phyloP scores from a whole-genome alignment of 2,797 vertebrate genomes.

The Periophthalmus magnuspinnatus region DNA sequence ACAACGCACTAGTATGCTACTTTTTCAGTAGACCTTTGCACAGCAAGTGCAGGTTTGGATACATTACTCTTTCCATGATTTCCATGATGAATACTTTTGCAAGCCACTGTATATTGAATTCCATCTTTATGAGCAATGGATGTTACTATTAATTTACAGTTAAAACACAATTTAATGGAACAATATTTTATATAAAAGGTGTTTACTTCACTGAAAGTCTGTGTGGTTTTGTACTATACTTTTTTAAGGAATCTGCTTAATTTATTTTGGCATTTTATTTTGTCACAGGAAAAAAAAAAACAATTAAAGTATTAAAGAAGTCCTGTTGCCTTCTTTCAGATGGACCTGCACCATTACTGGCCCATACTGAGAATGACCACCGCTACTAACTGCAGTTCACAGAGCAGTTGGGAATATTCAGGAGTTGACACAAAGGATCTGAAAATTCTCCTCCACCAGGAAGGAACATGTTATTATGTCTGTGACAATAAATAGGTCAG shows the following conservation, averaged over 20 bases:
- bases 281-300: slow-evolving; percentile 9
- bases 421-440: slow-evolving; percentile 50
- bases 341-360: slow-evolving; percentile 50
- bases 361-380: slow-evolving; percentile 47
- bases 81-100: no score
- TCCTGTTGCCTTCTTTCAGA: slow-evolving; percentile 52
- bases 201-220: background rate
- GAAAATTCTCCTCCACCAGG: no score
- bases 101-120: no score
- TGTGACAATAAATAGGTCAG: background rate
- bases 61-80: no score
- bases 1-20: background rate
- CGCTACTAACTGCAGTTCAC: slow-evolving; percentile 24
- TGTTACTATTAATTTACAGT: background rate
- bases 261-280: background rate
- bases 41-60: background rate
- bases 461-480: no score
- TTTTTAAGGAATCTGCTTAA: background rate
- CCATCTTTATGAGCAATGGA: no score
- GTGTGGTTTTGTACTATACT: background rate
- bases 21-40: background rate
- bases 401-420: slow-evolving; percentile 45
- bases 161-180: background rate
- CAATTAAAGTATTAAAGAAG: no score
- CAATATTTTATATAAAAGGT: background rate